phyloP scores from a whole-genome alignment of 2,888 invertebrate species.

The Tinea semifulvella region DNA sequence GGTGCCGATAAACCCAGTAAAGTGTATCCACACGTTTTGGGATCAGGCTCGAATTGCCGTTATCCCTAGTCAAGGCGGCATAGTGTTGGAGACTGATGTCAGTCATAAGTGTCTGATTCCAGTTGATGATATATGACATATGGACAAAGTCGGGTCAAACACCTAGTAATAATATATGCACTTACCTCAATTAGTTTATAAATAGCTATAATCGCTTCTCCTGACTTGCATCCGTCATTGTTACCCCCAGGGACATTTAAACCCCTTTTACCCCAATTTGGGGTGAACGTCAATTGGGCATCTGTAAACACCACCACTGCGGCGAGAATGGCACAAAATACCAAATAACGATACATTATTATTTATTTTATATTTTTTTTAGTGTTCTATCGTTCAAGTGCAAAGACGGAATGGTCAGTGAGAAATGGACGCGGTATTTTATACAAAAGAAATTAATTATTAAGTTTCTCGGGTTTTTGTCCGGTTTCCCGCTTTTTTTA shows the following conservation, averaged over 20 bases:
- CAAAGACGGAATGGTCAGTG: neutral
- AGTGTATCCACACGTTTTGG: no score
- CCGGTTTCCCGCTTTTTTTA: slow-evolving; percentile 8
- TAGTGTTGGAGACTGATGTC: no score
- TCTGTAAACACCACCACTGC: slow-evolving; percentile 28
- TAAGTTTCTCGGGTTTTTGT: neutral
- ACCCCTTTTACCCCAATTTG: slow-evolving; percentile 64
- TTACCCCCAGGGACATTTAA: slow-evolving; percentile 16
- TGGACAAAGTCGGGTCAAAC: no score
- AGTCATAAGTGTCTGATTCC: no score
- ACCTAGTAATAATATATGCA: no score
- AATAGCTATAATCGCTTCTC: slow-evolving; percentile 63
- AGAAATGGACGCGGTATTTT: neutral
- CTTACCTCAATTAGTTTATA: slow-evolving; percentile 68
- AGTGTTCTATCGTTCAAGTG: no score
- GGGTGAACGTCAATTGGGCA: slow-evolving; percentile 66
- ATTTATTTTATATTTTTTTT: neutral
- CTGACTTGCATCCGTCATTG: slow-evolving; percentile 52
- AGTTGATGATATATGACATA: no score
- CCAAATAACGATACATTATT: slow-evolving; percentile 30
- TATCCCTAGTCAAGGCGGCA: no score
- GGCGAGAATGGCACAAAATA: slow-evolving; percentile 22
- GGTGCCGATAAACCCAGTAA: no score
- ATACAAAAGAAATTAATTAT: slow-evolving; percentile 4
- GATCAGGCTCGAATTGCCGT: no score